Evolutionary conservation across 2,888 invertebrate genomes (phyloP).

Genomic region (Eumerus sabulonum): DNA sequence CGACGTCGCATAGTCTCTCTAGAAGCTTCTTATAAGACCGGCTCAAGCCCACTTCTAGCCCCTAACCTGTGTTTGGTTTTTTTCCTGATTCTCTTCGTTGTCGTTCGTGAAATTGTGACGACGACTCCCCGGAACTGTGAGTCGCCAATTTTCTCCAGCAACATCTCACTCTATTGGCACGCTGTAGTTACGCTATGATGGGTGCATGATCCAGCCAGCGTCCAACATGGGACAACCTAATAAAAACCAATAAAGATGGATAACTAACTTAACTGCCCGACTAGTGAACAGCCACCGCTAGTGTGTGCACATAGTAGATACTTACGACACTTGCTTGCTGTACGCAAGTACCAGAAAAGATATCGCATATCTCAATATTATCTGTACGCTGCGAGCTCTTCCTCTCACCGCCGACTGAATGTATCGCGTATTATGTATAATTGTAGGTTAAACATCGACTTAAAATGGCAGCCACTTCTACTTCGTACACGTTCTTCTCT

Average conservation of each 20-base stretch:
- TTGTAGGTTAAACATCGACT: constrained; percentile 49
- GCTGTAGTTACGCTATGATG: constrained; percentile 31
- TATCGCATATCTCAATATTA: constrained; percentile 19
- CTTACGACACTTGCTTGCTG: no score
- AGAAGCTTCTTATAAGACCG: constrained; percentile 15
- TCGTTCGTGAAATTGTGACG: constrained; percentile 18
- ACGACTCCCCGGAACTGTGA: constrained; percentile 30
- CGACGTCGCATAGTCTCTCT: not conserved
- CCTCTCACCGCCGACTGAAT: constrained; percentile 33
- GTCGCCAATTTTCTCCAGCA: constrained; percentile 16
- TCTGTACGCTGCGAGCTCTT: not conserved
- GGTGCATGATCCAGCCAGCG: constrained; percentile 29
- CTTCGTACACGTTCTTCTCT: constrained; percentile 41
- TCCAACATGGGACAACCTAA: constrained; percentile 24
- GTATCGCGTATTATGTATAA: constrained; percentile 34
- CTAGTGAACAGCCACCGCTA: constrained; percentile 37
- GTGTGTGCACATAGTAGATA: no score
- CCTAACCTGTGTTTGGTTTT: not conserved
- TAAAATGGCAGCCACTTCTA: constrained; percentile 2
- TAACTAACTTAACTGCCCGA: constrained; percentile 46
- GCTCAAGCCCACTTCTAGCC: constrained; percentile 9
- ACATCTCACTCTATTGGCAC: constrained; percentile 20
- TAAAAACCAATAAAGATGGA: constrained; percentile 59
- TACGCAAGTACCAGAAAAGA: constrained; percentile 37
- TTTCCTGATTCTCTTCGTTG: not conserved